These are phyloP conservation scores for Halyomorpha halys DNA, from an alignment of 1,140 invertebrate genomes.

Conservation along the genomic window DNA sequence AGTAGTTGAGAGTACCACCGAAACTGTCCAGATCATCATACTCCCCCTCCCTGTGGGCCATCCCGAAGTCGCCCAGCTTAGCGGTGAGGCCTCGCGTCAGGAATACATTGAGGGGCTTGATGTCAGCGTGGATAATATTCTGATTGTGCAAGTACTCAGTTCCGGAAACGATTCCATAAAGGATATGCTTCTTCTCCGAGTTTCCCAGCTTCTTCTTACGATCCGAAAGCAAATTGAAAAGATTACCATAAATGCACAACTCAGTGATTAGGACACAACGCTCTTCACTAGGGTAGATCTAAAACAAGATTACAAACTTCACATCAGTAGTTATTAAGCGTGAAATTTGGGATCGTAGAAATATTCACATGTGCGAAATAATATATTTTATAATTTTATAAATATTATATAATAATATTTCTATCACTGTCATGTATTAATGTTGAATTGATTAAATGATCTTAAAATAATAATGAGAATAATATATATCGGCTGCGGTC, in stretches of 20 bases:
- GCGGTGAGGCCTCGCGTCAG: background rate
- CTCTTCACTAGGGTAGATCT: too few species aligned
- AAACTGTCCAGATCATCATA: background rate
- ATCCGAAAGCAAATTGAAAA: background rate
- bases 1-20: conserved; percentile 1
- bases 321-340: too few species aligned
- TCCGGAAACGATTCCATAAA: background rate
- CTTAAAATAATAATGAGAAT: too few species aligned
- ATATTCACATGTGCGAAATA: too few species aligned
- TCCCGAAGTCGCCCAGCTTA: conserved; percentile 4
- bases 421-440: too few species aligned
- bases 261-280: conserved; percentile 2
- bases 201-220: background rate
- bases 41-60: background rate
- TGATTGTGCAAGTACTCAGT: background rate
- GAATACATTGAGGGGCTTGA: background rate
- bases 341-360: too few species aligned
- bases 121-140: background rate
- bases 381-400: too few species aligned
- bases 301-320: too few species aligned
- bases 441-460: too few species aligned
- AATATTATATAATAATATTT: too few species aligned
- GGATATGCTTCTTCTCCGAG: background rate
- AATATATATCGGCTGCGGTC: too few species aligned
- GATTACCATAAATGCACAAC: conserved; percentile 1